These are phyloP conservation scores for Spea hammondii DNA, from an alignment of 2,797 vertebrate species.

Conservation along the genomic window DNA sequence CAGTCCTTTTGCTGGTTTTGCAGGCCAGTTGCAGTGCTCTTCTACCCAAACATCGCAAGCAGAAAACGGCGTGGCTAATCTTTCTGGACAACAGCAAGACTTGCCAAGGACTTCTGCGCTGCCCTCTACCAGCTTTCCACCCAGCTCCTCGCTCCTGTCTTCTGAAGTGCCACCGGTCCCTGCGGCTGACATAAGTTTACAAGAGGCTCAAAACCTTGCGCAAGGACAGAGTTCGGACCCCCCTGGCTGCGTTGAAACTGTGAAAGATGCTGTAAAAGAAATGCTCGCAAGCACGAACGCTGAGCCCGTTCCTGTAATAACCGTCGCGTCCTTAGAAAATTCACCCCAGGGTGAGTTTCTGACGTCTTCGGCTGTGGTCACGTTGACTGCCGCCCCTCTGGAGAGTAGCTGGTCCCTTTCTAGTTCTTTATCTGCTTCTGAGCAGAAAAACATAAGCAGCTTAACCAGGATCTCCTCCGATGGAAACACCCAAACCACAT, in stretches of 20 bases:
- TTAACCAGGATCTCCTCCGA: slow-evolving; percentile 75
- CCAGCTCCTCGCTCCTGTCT: slow-evolving; percentile 49
- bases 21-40: slow-evolving; percentile 17
- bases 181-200: slow-evolving; percentile 50
- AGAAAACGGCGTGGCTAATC: slow-evolving; percentile 46
- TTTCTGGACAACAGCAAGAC: not conserved
- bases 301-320: slow-evolving; percentile 61
- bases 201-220: slow-evolving; percentile 52
- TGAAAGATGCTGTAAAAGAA: slow-evolving; percentile 58
- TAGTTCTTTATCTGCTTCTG: slow-evolving; percentile 64
- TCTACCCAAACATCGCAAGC: slow-evolving; percentile 50
- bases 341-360: slow-evolving; percentile 64
- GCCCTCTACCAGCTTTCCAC: slow-evolving; percentile 50
- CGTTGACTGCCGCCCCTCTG: slow-evolving; percentile 59
- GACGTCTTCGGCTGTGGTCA: slow-evolving; percentile 50
- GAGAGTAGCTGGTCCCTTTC: slow-evolving; percentile 68
- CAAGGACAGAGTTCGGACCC: slow-evolving; percentile 54
- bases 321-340: slow-evolving; percentile 57
- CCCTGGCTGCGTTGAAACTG: slow-evolving; percentile 40
- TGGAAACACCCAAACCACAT: slow-evolving; percentile 94
- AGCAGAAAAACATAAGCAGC: slow-evolving; percentile 74
- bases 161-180: slow-evolving; percentile 52
- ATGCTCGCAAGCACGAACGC: slow-evolving; percentile 59
- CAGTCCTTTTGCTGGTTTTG: slow-evolving; percentile 9
- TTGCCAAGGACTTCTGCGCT: slow-evolving; percentile 51